phyloP scores from a whole-genome alignment of 1,140 invertebrate species.

The Lepidostoma basale region DNA sequence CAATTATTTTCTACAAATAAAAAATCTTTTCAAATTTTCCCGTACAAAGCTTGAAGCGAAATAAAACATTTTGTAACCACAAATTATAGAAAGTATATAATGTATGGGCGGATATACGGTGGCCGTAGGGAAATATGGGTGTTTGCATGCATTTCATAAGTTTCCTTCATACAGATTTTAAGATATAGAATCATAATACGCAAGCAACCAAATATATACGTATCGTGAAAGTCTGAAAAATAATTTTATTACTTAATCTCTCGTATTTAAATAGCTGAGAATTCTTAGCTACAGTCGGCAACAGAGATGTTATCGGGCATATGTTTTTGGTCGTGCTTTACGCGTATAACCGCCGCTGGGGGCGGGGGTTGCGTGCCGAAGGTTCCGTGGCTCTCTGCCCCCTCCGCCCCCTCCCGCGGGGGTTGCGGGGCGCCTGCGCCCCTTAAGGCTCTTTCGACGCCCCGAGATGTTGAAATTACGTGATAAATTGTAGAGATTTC shows the following conservation, averaged over 20 bases:
- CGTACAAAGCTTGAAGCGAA: too few relatives aligned
- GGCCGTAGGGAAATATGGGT: too few relatives aligned
- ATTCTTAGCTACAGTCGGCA: background rate
- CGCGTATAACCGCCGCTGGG: background rate
- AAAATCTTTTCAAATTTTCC: too few relatives aligned
- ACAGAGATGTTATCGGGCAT: constrained; percentile 3
- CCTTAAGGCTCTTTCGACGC: constrained; percentile 14
- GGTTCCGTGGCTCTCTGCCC: too few relatives aligned
- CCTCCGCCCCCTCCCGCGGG: background rate
- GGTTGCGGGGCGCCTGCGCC: constrained; percentile 36
- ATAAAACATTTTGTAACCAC: too few relatives aligned
- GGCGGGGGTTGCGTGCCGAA: background rate
- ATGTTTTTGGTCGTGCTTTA: constrained; percentile 1
- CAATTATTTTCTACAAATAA: too few relatives aligned
- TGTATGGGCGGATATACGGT: too few relatives aligned
- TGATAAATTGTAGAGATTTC: constrained; percentile 45
- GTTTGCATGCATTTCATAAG: too few relatives aligned
- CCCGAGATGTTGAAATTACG: constrained; percentile 43
- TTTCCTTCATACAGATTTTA: too few relatives aligned
- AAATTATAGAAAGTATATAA: too few relatives aligned
- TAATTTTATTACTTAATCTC: background rate
- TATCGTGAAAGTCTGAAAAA: background rate
- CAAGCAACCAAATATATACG: too few relatives aligned
- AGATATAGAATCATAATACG: too few relatives aligned
- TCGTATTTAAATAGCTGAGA: constrained; percentile 1